These are phyloP conservation scores for Caenorhabditis auriculariae DNA, from an alignment of 2,888 invertebrate genomes.

Conservation along the genomic window DNA sequence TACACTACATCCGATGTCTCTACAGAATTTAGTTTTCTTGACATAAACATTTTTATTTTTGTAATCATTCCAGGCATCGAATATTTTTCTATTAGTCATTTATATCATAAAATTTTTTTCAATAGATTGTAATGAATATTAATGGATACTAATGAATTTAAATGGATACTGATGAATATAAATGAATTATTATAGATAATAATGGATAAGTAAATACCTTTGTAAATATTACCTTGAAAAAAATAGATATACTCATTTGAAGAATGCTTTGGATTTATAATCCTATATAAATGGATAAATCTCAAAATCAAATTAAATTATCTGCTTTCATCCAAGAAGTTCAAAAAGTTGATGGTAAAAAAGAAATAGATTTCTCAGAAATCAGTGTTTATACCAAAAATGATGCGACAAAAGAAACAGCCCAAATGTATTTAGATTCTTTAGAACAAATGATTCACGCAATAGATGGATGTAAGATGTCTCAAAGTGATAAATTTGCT, in stretches of 20 bases:
- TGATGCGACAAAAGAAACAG: constrained; percentile 9
- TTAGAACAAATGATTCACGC: constrained; percentile 10
- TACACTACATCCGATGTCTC: not conserved
- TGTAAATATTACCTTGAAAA: constrained; percentile 8
- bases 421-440: constrained; percentile 10
- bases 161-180: constrained; percentile 10
- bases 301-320: constrained; percentile 13
- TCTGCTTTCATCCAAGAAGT: constrained; percentile 10
- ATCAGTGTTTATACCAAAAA: constrained; percentile 10
- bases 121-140: constrained; percentile 12
- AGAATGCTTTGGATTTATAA: constrained; percentile 7
- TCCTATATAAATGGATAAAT: constrained; percentile 10
- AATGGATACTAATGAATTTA: constrained; percentile 5
- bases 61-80: not conserved
- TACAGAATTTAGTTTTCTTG: not conserved
- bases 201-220: constrained; percentile 1
- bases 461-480: constrained; percentile 9
- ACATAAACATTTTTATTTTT: not conserved
- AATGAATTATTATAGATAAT: constrained; percentile 6
- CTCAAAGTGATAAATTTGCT: constrained; percentile 14
- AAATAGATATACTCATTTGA: constrained; percentile 2
- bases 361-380: constrained; percentile 11
- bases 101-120: constrained; percentile 11
- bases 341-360: constrained; percentile 11
- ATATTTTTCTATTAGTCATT: constrained; percentile 3